Conservation (phyloP, 1,140 invertebrate genomes). For the Danaus melanippus region DNA sequence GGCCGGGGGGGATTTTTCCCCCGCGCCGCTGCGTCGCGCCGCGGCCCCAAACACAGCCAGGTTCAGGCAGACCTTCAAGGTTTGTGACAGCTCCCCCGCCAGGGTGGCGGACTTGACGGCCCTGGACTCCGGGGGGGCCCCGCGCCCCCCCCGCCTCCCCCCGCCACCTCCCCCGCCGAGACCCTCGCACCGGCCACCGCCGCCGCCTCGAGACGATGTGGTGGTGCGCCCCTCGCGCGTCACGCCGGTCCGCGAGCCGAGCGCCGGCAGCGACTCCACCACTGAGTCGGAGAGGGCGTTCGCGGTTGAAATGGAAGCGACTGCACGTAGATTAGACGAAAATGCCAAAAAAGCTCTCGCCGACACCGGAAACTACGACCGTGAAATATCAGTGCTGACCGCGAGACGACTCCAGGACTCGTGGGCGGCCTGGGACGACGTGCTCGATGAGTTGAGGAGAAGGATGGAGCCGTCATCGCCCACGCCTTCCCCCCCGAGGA, state of each 20-base stretch:
- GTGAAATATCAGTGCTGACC: constrained; percentile 71
- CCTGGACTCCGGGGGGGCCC: constrained; percentile 55
- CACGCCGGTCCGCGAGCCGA: constrained; percentile 46
- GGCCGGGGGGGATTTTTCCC: constrained; percentile 70
- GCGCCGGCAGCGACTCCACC: constrained; percentile 64
- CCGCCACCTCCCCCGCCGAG: constrained; percentile 37
- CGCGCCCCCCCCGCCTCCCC: constrained; percentile 44
- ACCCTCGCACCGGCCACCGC: constrained; percentile 34
- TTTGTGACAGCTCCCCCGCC: constrained; percentile 59
- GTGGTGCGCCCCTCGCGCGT: constrained; percentile 25
- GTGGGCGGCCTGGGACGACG: constrained; percentile 66
- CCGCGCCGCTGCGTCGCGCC: constrained; percentile 49
- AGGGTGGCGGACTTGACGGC: constrained; percentile 68
- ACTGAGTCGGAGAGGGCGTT: constrained; percentile 66
- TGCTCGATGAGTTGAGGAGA: constrained; percentile 60
- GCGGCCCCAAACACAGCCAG: constrained; percentile 43
- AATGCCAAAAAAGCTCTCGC: constrained; percentile 51
- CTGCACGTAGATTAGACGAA: constrained; percentile 57
- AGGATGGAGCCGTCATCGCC: constrained; percentile 45
- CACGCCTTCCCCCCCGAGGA: constrained; percentile 48
- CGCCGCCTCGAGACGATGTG: constrained; percentile 35
- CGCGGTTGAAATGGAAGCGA: constrained; percentile 63
- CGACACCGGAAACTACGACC: constrained; percentile 65
- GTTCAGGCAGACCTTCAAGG: constrained; percentile 62
- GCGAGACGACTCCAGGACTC: constrained; percentile 55